Percentiles rank a stretch among this genome's conserved stretches.
Evolutionary conservation across 2,113 vertebrate genomes (phyloP).

Genomic region (Ibidorhyncha struthersii): DNA sequence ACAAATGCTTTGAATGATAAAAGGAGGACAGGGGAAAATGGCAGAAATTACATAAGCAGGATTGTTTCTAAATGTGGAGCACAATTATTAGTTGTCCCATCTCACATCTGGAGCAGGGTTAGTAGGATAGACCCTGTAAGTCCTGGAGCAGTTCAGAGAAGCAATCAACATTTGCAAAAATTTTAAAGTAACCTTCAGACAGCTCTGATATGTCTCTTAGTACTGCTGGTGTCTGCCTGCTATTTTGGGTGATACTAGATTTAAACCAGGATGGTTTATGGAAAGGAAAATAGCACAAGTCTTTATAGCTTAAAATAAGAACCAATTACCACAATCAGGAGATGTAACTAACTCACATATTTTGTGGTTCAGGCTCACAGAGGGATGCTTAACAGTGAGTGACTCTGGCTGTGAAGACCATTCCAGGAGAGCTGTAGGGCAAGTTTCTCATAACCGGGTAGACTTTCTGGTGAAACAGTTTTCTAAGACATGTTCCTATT

Average conservation of each 20-base stretch:
- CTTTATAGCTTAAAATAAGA: not conserved
- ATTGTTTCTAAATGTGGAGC: not conserved
- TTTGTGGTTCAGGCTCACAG: not conserved
- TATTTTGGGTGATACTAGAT: not conserved
- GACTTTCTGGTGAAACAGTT: not conserved
- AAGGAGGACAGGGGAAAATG: not conserved
- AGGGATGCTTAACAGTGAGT: not conserved
- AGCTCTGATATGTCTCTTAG: accelerated
- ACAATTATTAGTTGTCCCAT: not conserved
- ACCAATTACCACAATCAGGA: not conserved
- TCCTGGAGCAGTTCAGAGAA: not conserved
- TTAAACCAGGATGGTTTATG: not conserved
- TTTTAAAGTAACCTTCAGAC: not conserved
- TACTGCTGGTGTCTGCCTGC: not conserved
- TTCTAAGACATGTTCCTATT: not conserved
- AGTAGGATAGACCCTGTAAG: not conserved
- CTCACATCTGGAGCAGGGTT: accelerated
- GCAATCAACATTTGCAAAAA: not conserved
- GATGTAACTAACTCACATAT: not conserved
- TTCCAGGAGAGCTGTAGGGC: not conserved
- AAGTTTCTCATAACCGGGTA: not conserved
- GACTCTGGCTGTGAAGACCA: not conserved
- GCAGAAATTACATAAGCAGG: not conserved
- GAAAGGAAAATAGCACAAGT: not conserved
- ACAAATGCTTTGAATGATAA: not conserved